A percentile compares a stretch with the other conserved stretches of the same genome.
phyloP scores from a whole-genome alignment of 2,113 vertebrate genomes.

The Narcine bancroftii region DNA sequence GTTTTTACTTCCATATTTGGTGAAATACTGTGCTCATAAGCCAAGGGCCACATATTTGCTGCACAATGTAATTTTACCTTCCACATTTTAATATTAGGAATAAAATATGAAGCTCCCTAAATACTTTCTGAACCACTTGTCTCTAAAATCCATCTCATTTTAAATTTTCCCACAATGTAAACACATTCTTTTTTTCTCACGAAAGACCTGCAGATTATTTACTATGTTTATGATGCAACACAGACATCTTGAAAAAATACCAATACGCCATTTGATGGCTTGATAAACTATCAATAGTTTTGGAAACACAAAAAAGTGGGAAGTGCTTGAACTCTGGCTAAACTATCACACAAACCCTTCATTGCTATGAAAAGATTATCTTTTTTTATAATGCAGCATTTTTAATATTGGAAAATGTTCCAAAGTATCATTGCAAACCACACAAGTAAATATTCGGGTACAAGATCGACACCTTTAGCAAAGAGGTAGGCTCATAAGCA shows the following conservation, averaged over 20 bases:
- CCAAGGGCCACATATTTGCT: neutral
- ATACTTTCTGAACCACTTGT: neutral
- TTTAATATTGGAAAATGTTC: no score
- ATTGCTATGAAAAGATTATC: no score
- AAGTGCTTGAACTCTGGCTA: neutral
- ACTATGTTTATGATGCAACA: neutral
- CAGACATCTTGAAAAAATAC: neutral
- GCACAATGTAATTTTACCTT: neutral
- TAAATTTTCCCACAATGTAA: neutral
- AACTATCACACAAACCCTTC: neutral
- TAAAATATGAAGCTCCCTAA: neutral
- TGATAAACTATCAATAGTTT: neutral
- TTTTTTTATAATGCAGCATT: no score
- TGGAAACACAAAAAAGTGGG: neutral
- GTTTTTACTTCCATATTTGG: neutral
- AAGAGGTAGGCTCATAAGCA: no score
- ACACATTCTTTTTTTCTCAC: neutral
- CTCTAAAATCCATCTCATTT: neutral
- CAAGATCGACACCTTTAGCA: no score
- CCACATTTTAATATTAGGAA: neutral
- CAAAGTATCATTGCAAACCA: no score
- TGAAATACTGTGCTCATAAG: neutral
- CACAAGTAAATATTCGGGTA: no score
- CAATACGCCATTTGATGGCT: no score
- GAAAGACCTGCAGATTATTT: neutral